Evolutionary conservation across 1,140 invertebrate species (phyloP).

Genomic region (Magallana angulata): DNA sequence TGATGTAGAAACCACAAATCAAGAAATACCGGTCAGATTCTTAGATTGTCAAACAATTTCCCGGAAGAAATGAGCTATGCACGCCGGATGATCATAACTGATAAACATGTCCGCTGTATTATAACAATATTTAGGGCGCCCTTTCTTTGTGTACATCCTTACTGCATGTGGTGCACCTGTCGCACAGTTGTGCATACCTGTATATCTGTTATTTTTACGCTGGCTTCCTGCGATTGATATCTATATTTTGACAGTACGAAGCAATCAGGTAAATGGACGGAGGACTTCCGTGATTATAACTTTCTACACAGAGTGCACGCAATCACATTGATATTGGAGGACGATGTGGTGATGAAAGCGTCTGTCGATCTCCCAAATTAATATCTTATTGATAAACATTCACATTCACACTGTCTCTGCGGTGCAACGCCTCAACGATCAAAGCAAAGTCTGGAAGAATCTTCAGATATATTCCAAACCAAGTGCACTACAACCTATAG

Average conservation of each 20-base stretch:
- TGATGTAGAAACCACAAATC: too few relatives aligned
- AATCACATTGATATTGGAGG: background rate
- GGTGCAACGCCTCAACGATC: background rate
- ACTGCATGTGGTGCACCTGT: too few relatives aligned
- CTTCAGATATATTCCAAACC: background rate
- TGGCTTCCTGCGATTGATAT: background rate
- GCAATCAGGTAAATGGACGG: background rate
- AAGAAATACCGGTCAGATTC: too few relatives aligned
- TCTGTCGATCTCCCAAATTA: constrained; percentile 16
- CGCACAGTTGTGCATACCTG: background rate
- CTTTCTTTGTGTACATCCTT: too few relatives aligned
- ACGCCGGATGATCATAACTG: too few relatives aligned
- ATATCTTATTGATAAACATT: constrained; percentile 9
- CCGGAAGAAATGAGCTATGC: too few relatives aligned
- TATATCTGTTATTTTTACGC: background rate
- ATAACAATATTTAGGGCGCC: too few relatives aligned
- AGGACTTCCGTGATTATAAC: background rate
- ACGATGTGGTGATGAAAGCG: background rate
- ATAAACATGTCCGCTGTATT: too few relatives aligned
- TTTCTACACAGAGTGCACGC: constrained; percentile 13
- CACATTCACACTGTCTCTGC: background rate
- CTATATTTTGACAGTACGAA: background rate
- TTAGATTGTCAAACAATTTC: too few relatives aligned
- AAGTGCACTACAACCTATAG: background rate
- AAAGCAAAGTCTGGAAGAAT: background rate